These are phyloP conservation scores for Cirrhinus molitorella DNA, from an alignment of 2,797 vertebrate genomes.

Conservation along the genomic window DNA sequence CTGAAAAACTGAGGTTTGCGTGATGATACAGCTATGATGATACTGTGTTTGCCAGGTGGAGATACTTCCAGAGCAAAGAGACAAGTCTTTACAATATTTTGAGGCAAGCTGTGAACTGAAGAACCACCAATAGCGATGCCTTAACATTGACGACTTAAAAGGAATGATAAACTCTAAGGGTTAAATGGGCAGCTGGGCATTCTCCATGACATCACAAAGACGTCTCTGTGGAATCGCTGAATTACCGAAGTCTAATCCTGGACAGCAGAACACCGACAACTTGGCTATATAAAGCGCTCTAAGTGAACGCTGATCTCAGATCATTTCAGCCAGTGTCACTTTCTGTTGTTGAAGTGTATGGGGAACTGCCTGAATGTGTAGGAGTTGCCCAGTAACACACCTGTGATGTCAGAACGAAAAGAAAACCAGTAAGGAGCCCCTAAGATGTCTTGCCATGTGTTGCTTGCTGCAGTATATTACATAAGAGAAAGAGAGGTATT, in stretches of 20 bases:
- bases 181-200: conserved; percentile 37
- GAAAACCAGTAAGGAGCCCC: conserved; percentile 4
- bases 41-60: not conserved
- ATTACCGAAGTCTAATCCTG: conserved; percentile 12
- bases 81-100: not conserved
- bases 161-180: not conserved
- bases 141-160: not conserved
- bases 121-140: not conserved
- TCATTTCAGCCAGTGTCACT: conserved; percentile 6
- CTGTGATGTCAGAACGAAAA: conserved; percentile 19
- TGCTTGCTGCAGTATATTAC: not conserved
- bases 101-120: not conserved
- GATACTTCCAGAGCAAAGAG: not conserved
- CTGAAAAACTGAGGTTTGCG: not conserved
- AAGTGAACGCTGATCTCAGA: conserved; percentile 4
- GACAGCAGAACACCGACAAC: conserved; percentile 19
- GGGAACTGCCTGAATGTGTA: not conserved
- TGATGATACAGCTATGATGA: too few relatives aligned
- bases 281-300: conserved; percentile 2
- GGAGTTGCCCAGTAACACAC: conserved; percentile 35
- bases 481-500: not conserved
- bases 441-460: conserved; percentile 21
- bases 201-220: conserved; percentile 39
- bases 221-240: conserved; percentile 32
- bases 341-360: not conserved